Base-by-base conservation (phyloP, 2,797 vertebrate genomes). In the Harpagifer antarcticus region DNA sequence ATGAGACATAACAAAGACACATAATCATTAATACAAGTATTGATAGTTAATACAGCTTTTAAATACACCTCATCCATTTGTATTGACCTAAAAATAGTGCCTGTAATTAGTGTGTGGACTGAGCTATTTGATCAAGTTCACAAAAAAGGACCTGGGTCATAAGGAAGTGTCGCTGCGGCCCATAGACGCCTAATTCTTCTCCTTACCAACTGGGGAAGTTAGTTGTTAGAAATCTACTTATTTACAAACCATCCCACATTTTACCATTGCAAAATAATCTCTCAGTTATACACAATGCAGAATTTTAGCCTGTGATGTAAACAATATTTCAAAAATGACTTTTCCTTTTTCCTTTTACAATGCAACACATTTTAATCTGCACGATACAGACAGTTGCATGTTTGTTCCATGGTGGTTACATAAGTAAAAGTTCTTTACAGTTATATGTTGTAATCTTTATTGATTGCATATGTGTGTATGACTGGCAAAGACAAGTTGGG, bases 61-160 rank as follows among this genome's bases (percentile, higher is more conserved):
- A 44, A 19, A 53, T 27, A 58, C 19, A 37, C 6, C 33, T 37
- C 33, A 37, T 37, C 7, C 33, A 37, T 37, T 37, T 37, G 6
- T 37, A 37, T 37, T 7, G 7, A 37, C 6, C 33, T 27, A 37
- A 9, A 37, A 37, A 1, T 9, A 37, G 0, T 37, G 7, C 7
- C 33, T 37, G 33, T 37, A 37, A 37, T 37, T 37, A 6, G 2
- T 37, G 33, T 50, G n/a, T 50, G 49, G 23, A 48, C 15, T 48
- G 17, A 57, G 37, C 0, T 1, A 27, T 3, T 48, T 31, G 20
- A 48, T 60, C 9, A 40, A 48, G 23, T 14, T 78, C n/a, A 27
- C 53, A 40, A 52, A 69, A 27, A 73, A 69, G 52, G 4, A 65
- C 37, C 48, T 54, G 49, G 58, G 40, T 43, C 52, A 68, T 33